phyloP scores from a whole-genome alignment of 2,888 invertebrate species.

The Diogma glabrata region DNA sequence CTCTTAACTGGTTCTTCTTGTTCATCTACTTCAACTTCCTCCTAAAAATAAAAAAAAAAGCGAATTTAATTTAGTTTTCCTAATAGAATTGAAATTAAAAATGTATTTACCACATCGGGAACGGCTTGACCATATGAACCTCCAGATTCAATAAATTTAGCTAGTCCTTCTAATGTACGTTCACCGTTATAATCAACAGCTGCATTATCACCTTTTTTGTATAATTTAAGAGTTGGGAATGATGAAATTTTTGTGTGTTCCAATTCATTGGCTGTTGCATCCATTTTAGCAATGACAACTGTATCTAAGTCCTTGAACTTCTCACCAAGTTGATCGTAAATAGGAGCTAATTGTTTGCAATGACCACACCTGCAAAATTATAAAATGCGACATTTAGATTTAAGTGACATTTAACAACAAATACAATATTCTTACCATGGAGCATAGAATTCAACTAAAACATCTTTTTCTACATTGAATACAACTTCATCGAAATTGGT shows the following conservation, averaged over 20 bases:
- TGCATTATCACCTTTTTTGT: conserved; percentile 83
- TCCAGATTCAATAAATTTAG: conserved; percentile 86
- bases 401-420: background rate
- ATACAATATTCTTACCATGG: conserved; percentile 66
- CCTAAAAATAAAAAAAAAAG: conserved; percentile 18
- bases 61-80: background rate
- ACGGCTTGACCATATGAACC: conserved; percentile 66
- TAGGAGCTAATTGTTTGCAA: conserved; percentile 94
- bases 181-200: conserved; percentile 90
- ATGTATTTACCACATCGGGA: conserved; percentile 45
- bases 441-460: conserved; percentile 98
- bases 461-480: conserved; percentile 74
- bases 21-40: conserved; percentile 27
- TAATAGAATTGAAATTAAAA: conserved; percentile 8
- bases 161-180: conserved; percentile 83
- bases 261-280: conserved; percentile 95
- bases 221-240: conserved; percentile 91
- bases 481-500: conserved; percentile 93
- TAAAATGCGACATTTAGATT: too few species aligned
- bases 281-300: conserved; percentile 95
- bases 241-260: conserved; percentile 90
- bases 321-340: conserved; percentile 92
- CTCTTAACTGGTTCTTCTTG: conserved; percentile 29
- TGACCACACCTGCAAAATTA: conserved; percentile 64
- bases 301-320: conserved; percentile 75